These are phyloP conservation scores for Scaptomyza cyrtandrae DNA, from an alignment of 2,888 invertebrate species.

Conservation along the genomic window DNA sequence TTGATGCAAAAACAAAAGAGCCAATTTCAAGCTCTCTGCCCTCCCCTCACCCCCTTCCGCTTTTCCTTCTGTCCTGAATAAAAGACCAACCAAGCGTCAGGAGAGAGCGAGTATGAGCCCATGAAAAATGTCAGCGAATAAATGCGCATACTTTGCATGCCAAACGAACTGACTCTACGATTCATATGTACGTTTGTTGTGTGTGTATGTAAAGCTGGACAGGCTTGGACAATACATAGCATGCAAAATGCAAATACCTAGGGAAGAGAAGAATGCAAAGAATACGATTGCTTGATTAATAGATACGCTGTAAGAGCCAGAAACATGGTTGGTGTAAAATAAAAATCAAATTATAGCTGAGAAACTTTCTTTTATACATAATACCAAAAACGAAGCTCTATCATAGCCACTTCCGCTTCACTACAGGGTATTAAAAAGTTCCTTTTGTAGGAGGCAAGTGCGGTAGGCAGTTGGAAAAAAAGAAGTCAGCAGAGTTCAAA, in stretches of 20 bases:
- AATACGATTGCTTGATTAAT: background rate
- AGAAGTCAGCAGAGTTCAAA: conserved; percentile 46
- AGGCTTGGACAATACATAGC: conserved; percentile 2
- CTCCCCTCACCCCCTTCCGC: background rate
- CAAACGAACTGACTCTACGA: conserved; percentile 5
- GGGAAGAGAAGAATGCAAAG: no score
- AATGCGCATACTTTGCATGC: conserved; percentile 42
- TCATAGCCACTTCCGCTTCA: background rate
- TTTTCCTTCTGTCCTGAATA: background rate
- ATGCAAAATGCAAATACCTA: conserved; percentile 9
- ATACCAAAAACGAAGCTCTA: background rate
- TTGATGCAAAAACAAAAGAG: conserved; percentile 80
- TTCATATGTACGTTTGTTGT: background rate
- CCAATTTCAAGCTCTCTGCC: conserved; percentile 48
- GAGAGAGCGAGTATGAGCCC: background rate
- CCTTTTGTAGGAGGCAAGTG: background rate
- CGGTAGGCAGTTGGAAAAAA: conserved; percentile 24
- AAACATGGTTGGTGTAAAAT: no score
- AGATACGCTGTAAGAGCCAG: conserved; percentile 10
- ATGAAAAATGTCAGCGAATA: conserved; percentile 58
- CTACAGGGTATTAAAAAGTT: conserved; percentile 9
- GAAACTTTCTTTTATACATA: background rate
- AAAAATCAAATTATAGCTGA: background rate
- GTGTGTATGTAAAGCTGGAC: conserved; percentile 2
- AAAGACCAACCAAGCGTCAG: background rate